Evolutionary conservation across 2,113 vertebrate species (phyloP), one percentile per base, ranked within the genome.

Genomic region (Bambusicola thoracicus): DNA sequence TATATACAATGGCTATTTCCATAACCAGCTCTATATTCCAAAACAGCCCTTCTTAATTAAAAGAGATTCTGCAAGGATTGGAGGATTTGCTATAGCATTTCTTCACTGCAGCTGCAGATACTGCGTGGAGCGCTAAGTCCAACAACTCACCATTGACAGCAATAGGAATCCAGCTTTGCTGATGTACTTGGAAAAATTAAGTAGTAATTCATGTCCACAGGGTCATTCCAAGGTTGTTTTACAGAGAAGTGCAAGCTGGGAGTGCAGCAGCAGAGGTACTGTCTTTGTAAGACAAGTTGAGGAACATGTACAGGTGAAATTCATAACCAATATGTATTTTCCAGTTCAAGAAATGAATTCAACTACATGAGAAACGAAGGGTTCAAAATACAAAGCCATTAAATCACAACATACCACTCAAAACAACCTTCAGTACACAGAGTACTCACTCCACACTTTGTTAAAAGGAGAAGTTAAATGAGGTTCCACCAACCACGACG

Each of bases 381-480:
- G 70, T 19, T 85, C 65, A 89, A 96, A 85, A 92, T 63, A 69
- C 79, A 96, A 94, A 88, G 27, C 85, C 83, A 93, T 68, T 80
- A 56, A 32, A 93, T 40, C 36, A 77, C 87, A 93, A 94, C 51
- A 43, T 46, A 92, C 29, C 81, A 34, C 53, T 94, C 85, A 75
- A 94, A 97, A n/a, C 65, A 79, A 82, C 32, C 11, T 65, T 93
- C 85, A 78, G 88, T 58, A 92, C 51, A 93, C 68, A 94, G 61
- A 82, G 13, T 56, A 92, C 58, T 89, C 89, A 82, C 3, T 83
- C 48, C 55, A 91, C 38, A 5, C 84, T 83, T 68, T 32, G 32
- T 94, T 86, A 93, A 92, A 92, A 94, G 75, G 83, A 94, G 94
- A 95, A 90, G 83, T 87, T 88, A 88, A 92, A 81, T 92, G 44